These are phyloP conservation scores for Parapristionchus giblindavisi DNA, from an alignment of 2,888 invertebrate genomes.

Conservation along the genomic window DNA sequence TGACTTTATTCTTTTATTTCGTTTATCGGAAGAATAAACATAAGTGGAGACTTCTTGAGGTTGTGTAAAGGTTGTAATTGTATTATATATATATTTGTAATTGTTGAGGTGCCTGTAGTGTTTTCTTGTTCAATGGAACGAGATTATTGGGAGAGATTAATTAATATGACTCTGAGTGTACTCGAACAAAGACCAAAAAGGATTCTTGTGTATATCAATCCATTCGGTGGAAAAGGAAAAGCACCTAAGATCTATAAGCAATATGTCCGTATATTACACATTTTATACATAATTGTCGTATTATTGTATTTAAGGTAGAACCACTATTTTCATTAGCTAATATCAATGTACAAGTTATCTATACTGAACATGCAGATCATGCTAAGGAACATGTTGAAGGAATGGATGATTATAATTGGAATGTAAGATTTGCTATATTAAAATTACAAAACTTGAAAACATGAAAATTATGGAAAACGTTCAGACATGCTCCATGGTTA, in stretches of 20 bases:
- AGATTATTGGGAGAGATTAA: constrained; percentile 54
- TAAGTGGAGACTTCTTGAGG: constrained; percentile 62
- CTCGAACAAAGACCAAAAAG: constrained; percentile 76
- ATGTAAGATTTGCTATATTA: too few relatives aligned
- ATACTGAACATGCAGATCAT: constrained; percentile 82
- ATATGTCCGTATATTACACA: constrained; percentile 72
- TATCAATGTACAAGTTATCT: constrained; percentile 76
- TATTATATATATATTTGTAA: neutral
- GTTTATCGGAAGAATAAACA: constrained; percentile 63
- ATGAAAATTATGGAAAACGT: too few relatives aligned
- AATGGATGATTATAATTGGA: constrained; percentile 50
- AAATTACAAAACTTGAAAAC: neutral
- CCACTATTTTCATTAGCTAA: constrained; percentile 73
- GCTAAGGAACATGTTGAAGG: constrained; percentile 76
- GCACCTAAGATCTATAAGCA: constrained; percentile 81
- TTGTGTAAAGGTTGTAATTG: constrained; percentile 7
- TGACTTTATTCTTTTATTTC: constrained; percentile 64
- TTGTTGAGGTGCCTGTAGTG: constrained; percentile 49
- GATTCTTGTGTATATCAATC: constrained; percentile 84
- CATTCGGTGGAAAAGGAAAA: constrained; percentile 82
- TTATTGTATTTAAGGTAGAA: constrained; percentile 59
- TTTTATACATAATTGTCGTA: neutral
- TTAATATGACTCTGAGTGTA: constrained; percentile 46
- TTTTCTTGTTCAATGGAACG: constrained; percentile 51
- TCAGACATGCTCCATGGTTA: too few relatives aligned